Evolutionary conservation across 2,888 invertebrate species (phyloP).

Genomic region (Acronicta aceris): DNA sequence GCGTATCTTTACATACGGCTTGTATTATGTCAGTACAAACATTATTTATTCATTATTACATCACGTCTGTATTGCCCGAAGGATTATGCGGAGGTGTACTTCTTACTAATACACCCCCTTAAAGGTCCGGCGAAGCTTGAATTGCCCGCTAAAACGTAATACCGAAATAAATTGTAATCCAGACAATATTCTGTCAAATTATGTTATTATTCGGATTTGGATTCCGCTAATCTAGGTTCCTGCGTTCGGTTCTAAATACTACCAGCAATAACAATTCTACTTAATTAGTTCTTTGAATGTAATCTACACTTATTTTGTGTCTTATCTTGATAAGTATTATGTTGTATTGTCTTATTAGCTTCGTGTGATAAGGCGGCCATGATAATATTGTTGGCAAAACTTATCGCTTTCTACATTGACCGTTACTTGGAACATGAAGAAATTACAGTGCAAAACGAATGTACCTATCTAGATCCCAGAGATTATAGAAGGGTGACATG

Average conservation of each 20-base stretch:
- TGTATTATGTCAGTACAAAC: not conserved
- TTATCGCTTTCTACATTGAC: slow-evolving; percentile 10
- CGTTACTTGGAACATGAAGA: slow-evolving; percentile 14
- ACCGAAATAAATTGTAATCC: too few relatives aligned
- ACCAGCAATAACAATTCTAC: not conserved
- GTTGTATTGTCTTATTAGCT: slow-evolving; percentile 22
- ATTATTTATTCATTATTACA: too few relatives aligned
- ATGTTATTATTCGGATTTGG: too few relatives aligned
- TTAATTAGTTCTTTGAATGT: slow-evolving; percentile 26
- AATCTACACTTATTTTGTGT: slow-evolving; percentile 15
- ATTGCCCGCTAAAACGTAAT: too few relatives aligned
- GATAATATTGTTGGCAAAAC: slow-evolving; percentile 10
- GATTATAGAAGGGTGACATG: not conserved
- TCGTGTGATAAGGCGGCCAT: slow-evolving; percentile 2
- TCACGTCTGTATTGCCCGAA: too few relatives aligned
- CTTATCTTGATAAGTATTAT: slow-evolving; percentile 6
- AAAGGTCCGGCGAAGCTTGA: too few relatives aligned
- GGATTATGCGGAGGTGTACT: too few relatives aligned
- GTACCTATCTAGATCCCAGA: slow-evolving; percentile 25
- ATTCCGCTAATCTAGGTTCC: too few relatives aligned
- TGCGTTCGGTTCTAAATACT: too few relatives aligned
- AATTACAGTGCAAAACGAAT: slow-evolving; percentile 3
- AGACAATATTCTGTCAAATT: too few relatives aligned
- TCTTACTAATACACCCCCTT: too few relatives aligned
- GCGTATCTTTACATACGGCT: slow-evolving; percentile 29